Evolutionary conservation across 1,140 invertebrate genomes (phyloP), one percentile per base, ranked within the genome.

Genomic region (Brachionus paranguensis): DNA sequence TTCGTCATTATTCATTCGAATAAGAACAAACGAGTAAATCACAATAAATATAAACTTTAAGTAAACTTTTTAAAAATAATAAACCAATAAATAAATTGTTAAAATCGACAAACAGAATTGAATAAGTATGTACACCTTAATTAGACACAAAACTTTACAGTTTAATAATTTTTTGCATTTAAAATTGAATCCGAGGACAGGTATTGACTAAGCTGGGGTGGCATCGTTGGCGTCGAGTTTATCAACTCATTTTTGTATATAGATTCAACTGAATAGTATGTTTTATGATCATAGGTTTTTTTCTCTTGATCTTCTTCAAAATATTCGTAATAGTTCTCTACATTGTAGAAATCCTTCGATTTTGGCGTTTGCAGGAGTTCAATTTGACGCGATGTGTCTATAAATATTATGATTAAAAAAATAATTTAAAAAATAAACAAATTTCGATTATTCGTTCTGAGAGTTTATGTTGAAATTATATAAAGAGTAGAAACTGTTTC

Each of bases 191-290:
- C 20, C 12, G 72, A 76, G 29, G 17, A 1, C 43, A 50, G 29
- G 24, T 24, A 24, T 11, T 76, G 27, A 50, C 47, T 47, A 14
- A 76, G 17, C 14, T 76, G 72, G 12, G 27, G 27, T 17, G 72
- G 72, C 27, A 76, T 27, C 17, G 72, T 76, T 12, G 72, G 72
- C 1, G 72, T 76, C 47, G 72, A 76, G 24, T 76, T 76, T 33
- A 76, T 76, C 47, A 76, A 37, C n/a, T 76, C 72, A 50, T 76
- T 76, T 24, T 76, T 76, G 33, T 76, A 76, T 1, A 76, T 33
- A 10, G 72, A 76, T 50, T 76, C 43, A 37, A 76, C 72, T 17
- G 72, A 76, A 29, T 76, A 50, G 47, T 76, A 76, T 27, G 72
- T 76, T 29, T 76, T 76, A 24, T 76, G 72, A 14, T 76, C 72